phyloP scores from a whole-genome alignment of 2,113 vertebrate genomes.

The Pseudolaguvia tuberculata region DNA sequence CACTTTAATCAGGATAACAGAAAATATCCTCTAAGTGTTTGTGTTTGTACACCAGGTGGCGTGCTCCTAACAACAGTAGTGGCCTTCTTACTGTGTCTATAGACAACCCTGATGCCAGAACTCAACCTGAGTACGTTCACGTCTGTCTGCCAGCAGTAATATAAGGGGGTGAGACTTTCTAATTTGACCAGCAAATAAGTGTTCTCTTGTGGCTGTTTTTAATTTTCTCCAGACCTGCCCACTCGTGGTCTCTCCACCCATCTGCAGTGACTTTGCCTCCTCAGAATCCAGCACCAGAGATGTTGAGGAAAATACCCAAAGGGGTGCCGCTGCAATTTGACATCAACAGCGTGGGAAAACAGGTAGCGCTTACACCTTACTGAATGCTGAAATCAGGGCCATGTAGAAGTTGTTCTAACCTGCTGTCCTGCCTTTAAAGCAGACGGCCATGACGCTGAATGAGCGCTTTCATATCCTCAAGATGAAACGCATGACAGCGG shows the following conservation, averaged over 20 bases:
- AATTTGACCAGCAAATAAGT: neutral
- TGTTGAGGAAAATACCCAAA: slow-evolving; percentile 86
- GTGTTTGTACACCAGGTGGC: slow-evolving; percentile 76
- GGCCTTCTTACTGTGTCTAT: slow-evolving; percentile 91
- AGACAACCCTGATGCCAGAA: slow-evolving; percentile 88
- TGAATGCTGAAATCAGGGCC: neutral
- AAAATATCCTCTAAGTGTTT: neutral
- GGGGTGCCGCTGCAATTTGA: slow-evolving; percentile 91
- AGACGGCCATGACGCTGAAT: slow-evolving; percentile 92
- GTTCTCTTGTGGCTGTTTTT: neutral
- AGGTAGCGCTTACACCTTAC: slow-evolving; percentile 64
- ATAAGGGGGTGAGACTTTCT: neutral
- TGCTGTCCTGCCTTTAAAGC: slow-evolving; percentile 31
- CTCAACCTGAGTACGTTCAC: slow-evolving; percentile 74
- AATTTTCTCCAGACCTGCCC: slow-evolving; percentile 71
- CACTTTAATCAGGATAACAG: neutral
- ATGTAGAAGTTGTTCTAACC: neutral
- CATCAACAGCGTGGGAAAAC: slow-evolving; percentile 94
- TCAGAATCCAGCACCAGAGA: slow-evolving; percentile 69
- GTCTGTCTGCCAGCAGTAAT: neutral
- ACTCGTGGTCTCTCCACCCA: slow-evolving; percentile 78
- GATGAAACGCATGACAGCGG: slow-evolving; percentile 73
- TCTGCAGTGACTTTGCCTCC: slow-evolving; percentile 64
- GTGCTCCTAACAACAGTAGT: slow-evolving; percentile 76
- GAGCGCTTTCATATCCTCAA: slow-evolving; percentile 94